Evolutionary conservation across 1,140 invertebrate genomes (phyloP).

Genomic region (Vanessa tameamea): DNA sequence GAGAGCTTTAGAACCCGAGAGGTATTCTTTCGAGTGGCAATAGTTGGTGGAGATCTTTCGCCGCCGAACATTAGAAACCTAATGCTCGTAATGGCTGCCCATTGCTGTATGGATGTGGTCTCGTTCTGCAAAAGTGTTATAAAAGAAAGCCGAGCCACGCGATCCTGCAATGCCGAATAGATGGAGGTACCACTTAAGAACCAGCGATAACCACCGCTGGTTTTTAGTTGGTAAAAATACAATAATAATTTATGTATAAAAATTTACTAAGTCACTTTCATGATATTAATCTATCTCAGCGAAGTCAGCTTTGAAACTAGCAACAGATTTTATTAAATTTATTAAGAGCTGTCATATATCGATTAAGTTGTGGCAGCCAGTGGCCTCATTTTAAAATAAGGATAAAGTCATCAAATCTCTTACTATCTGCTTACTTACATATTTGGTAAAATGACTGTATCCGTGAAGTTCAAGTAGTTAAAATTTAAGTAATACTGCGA

Average conservation of each 20-base stretch:
- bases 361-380: not conserved
- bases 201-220: too few relatives aligned
- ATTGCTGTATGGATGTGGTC: too few relatives aligned
- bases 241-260: not conserved
- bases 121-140: too few relatives aligned
- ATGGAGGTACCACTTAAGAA: too few relatives aligned
- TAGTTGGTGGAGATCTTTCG: too few relatives aligned
- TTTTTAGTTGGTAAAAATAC: not conserved
- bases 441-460: not conserved
- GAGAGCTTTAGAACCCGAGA: too few relatives aligned
- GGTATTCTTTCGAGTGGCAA: too few relatives aligned
- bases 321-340: not conserved
- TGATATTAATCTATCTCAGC: not conserved
- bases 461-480: not conserved
- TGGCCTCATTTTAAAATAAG: not conserved
- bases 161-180: too few relatives aligned
- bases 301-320: not conserved
- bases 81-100: too few relatives aligned
- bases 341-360: slow-evolving; percentile 5
- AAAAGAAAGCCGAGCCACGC: too few relatives aligned
- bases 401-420: not conserved
- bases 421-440: slow-evolving; percentile 1
- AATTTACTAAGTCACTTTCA: not conserved
- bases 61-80: too few relatives aligned
- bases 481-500: too few relatives aligned